Conservation (phyloP, 1,140 invertebrate species). For the Cotesia vestalis region DNA sequence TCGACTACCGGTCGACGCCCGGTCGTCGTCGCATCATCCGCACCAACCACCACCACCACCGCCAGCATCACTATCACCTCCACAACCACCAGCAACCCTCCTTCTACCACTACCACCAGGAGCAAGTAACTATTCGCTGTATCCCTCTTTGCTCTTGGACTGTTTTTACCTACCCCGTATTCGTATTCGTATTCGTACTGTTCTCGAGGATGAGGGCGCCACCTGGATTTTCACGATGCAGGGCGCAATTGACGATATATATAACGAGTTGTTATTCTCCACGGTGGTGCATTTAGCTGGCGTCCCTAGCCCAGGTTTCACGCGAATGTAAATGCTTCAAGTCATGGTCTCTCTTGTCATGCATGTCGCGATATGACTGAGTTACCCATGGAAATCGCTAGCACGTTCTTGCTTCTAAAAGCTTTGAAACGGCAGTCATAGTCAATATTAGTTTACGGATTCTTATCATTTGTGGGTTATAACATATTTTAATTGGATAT, state of each 20-base stretch:
- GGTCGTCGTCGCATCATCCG: slow-evolving; percentile 51
- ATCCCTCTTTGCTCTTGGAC: slow-evolving; percentile 26
- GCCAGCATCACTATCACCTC: slow-evolving; percentile 26
- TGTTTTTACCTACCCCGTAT: slow-evolving; percentile 37
- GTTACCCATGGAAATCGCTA: too few relatives aligned
- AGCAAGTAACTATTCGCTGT: slow-evolving; percentile 30
- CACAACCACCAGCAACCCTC: slow-evolving; percentile 47
- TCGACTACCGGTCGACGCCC: slow-evolving; percentile 62
- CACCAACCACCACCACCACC: slow-evolving; percentile 41
- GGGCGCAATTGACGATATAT: slow-evolving; percentile 33
- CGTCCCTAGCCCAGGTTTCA: background rate
- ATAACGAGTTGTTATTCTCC: slow-evolving; percentile 23
- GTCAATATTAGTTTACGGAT: too few relatives aligned
- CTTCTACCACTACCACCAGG: slow-evolving; percentile 36
- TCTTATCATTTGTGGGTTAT: too few relatives aligned
- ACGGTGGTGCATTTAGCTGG: slow-evolving; percentile 12
- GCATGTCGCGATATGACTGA: too few relatives aligned
- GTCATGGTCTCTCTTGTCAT: background rate
- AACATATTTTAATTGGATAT: too few relatives aligned
- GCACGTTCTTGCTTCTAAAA: too few relatives aligned
- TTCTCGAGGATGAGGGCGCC: slow-evolving; percentile 34
- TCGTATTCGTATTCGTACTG: too few relatives aligned
- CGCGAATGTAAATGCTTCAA: background rate
- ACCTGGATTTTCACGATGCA: slow-evolving; percentile 33
- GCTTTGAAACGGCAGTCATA: too few relatives aligned